These are phyloP conservation scores for Catocala nupta DNA, from an alignment of 2,888 invertebrate species.

Conservation along the genomic window DNA sequence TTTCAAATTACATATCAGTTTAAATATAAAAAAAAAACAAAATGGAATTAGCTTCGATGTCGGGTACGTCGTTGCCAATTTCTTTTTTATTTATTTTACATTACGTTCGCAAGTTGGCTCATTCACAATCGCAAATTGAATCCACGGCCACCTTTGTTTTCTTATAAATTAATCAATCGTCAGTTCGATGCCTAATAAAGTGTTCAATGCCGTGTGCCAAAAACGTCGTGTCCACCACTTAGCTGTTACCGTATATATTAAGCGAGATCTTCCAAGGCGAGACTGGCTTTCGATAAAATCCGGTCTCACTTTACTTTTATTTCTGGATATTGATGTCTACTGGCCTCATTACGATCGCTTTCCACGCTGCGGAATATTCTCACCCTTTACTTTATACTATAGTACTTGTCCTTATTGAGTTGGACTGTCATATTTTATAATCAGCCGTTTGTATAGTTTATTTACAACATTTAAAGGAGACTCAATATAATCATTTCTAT, in stretches of 20 bases:
- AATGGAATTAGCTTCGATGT: slow-evolving; percentile 6
- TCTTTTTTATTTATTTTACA: slow-evolving; percentile 4
- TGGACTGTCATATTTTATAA: too few species aligned
- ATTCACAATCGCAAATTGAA: slow-evolving; percentile 15
- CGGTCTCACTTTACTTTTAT: slow-evolving; percentile 66
- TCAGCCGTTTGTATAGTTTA: too few species aligned
- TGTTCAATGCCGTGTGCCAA: slow-evolving; percentile 71
- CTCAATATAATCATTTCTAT: too few species aligned
- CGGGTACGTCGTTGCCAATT: too few species aligned
- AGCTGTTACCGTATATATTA: slow-evolving; percentile 63
- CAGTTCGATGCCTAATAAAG: slow-evolving; percentile 62
- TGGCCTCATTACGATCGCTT: slow-evolving; percentile 53
- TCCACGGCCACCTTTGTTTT: slow-evolving; percentile 14
- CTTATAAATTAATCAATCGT: slow-evolving; percentile 3
- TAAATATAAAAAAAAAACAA: too few species aligned
- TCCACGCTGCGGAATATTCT: slow-evolving; percentile 23
- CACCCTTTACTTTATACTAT: not conserved
- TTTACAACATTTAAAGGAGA: too few species aligned
- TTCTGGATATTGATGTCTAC: slow-evolving; percentile 56
- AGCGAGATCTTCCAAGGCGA: slow-evolving; percentile 68
- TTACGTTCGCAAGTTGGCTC: not conserved
- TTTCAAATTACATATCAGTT: too few species aligned
- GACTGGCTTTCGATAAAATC: slow-evolving; percentile 69
- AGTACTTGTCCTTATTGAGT: too few species aligned
- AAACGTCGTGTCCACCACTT: slow-evolving; percentile 64